Evolutionary conservation across 2,888 invertebrate species (phyloP), one percentile per base, ranked within the genome.

Genomic region (Ormyrus nitidulus): DNA sequence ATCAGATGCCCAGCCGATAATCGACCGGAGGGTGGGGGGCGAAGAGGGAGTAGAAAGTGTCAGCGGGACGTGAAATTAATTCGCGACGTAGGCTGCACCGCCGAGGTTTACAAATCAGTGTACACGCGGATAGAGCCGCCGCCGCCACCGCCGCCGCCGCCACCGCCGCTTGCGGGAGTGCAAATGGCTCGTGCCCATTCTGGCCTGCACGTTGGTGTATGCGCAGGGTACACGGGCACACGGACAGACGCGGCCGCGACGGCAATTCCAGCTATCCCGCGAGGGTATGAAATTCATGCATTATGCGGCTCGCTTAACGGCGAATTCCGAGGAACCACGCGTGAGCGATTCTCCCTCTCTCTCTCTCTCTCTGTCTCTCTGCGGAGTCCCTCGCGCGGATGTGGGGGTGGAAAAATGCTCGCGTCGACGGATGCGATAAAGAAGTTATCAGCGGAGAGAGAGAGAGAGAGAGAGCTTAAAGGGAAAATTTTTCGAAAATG

Each of bases 231-330:
- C 3, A 34, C 34, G 34, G 34, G 34, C 34, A 4, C 34, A 34
- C 34, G 4, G 34, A 34, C 34, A 68, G 68, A 44, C 68, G 54
- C 61, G 69, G 64, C 65, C 58, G 70, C 56, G 44, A 34, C 51
- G 66, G 59, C 51, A 65, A 70, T 65, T 64, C 65, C 58, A 19
- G 53, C 19, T 48, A 66, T 48, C 48, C 66, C 73, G 48, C 58
- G 68, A 58, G 65, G n/a, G 54, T 66, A 78, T 66, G 74, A 80
- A 80, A 81, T 80, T 77, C 79, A 82, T 81, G 81, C 81, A 82
- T 83, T 83, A 82, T 81, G 80, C 81, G 78, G 75, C n/a, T 61
- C 77, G 71, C 59, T 70, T 69, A 58, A 70, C 54, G 51, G 44
- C 49, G 48, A 59, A 72, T 72, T 66, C 59, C 72, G 51, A 19